Percentiles rank a stretch among this genome's conserved stretches.
Evolutionary conservation across 2,888 invertebrate genomes (phyloP).

Genomic region (Chloroclysta siterata): DNA sequence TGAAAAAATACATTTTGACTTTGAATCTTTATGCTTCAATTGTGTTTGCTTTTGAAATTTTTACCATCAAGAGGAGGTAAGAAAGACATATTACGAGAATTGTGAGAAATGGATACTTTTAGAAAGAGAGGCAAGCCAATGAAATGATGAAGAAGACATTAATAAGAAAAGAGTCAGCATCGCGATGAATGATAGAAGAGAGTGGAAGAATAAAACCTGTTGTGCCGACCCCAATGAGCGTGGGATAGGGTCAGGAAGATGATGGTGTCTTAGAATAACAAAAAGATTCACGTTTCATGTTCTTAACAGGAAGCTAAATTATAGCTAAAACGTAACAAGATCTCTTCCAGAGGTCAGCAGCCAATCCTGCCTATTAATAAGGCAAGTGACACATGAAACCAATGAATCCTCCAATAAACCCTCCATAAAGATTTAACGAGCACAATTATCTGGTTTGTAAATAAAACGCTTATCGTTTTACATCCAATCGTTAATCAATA

Average conservation of each 20-base stretch:
- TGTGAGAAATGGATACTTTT: too few species aligned
- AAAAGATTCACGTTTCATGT: not conserved
- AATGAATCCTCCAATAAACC: constrained; percentile 26
- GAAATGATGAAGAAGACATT: too few species aligned
- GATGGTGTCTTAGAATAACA: not conserved
- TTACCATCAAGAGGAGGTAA: too few species aligned
- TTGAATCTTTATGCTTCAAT: constrained; percentile 12
- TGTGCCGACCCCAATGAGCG: too few species aligned
- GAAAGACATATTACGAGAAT: too few species aligned
- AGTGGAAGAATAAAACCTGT: too few species aligned
- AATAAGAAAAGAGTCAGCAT: too few species aligned
- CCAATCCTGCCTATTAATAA: constrained; percentile 7
- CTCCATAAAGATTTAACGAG: constrained; percentile 34
- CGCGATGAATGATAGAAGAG: too few species aligned
- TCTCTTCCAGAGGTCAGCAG: constrained; percentile 6
- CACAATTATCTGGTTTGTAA: constrained; percentile 32
- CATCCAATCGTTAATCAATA: constrained; percentile 43
- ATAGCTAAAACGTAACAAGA: not conserved
- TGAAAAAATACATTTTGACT: too few species aligned
- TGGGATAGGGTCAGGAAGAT: too few species aligned
- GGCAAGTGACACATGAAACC: constrained; percentile 27
- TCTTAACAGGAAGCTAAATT: not conserved
- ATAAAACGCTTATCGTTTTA: constrained; percentile 37
- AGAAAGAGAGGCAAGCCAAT: too few species aligned
- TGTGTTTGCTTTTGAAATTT: not conserved